Base-by-base conservation (phyloP, 2,113 vertebrate genomes). In the Catharus minimus region DNA sequence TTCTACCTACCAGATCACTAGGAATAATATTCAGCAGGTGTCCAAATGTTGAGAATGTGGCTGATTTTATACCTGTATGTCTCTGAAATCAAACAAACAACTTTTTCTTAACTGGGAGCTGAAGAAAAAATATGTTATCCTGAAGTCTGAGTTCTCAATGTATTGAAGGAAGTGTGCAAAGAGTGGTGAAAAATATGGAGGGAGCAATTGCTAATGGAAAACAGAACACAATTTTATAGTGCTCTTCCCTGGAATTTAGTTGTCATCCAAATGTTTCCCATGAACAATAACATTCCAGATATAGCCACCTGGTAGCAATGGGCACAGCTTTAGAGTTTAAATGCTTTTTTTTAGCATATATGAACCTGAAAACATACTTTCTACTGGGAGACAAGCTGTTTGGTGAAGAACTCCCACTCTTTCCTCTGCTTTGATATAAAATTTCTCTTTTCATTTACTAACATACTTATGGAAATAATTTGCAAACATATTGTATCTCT, bases 391-490 rank as follows among this genome's bases (percentile, higher is more conserved):
- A 93, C 69, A 95, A 76, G 47, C 69, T 94, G 80, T 78, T 93
- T 67, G 69, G 38, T 76, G 74, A 85, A 90, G 81, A 93, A 90
- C 88, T 93, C 93, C 95, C 74, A 58, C 90, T 88, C 92, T 86
- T 95, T 96, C 91, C 83, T 93, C 66, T 87, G 69, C 83, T 96
- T 94, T 95, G 90, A 93, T 92, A 89, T 90, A 68, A 86, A 33
- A 11, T 36, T 77, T 68, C 58, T 61, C 50, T 74, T 74, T 55
- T 6, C 58, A 75, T 95, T 90, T 95, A 57, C 62, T 74, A 44
- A 49, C 74, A 22, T 43, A 38, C 93, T 95, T 94, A 85, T 94
- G 92, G 95, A 93, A 96, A 93, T 94, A 85, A 95, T 95, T 94
- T 96, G 83, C 39, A 49, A 90, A 77, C 93, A 94, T 94, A 91